Base-by-base conservation (phyloP, 2,888 invertebrate species). In the Beris morrisii region DNA sequence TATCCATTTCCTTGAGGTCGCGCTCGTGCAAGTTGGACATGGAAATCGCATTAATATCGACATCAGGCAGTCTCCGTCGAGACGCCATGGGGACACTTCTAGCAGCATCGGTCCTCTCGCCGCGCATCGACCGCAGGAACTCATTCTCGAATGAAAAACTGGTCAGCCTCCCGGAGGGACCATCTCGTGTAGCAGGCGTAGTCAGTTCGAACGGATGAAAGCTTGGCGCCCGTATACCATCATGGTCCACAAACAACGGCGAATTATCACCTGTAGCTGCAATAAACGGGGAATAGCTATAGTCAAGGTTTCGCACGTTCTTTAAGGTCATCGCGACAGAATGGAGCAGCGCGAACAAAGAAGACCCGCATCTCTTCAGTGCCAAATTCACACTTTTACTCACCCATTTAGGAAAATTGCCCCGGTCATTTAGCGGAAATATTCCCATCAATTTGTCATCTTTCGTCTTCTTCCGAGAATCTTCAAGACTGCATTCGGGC, bases 1-100 rank as follows among this genome's bases (percentile, higher is more conserved):
- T 69, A 31, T 71, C 71, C 70, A 71, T 70, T 65, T 66, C 70
- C 43, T 68, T 69, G 11, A 67, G n/a, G 32, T 72, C 70, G 11
- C 65, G 57, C 45, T 71, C 71, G 44, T 67, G 69, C 44, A 72
- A 63, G 57, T 69, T 72, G 30, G 69, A 64, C 58, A 71, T 69
- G 11, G 72, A 72, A 66, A 71, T 70, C 5, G 70, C 67, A 66
- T 65, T 69, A 54, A 70, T n/a, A 9, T 71, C 70, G 55, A 64
- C 30, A 31, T 46, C 64, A 3, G 61, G 15, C 38, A 57, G 50
- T 57, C 48, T 65, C 30, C 6, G 11, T 61, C 9, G 2, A 2
- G n/a, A 50, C 50, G 13, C 52, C 50, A 50, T 12, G 61, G 50
- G 32, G 61, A 38, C 38, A 31, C 5, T 12, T 43, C 38, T 22